Conservation (phyloP, 2,797 vertebrate species). For the Orestias chungarensis region DNA sequence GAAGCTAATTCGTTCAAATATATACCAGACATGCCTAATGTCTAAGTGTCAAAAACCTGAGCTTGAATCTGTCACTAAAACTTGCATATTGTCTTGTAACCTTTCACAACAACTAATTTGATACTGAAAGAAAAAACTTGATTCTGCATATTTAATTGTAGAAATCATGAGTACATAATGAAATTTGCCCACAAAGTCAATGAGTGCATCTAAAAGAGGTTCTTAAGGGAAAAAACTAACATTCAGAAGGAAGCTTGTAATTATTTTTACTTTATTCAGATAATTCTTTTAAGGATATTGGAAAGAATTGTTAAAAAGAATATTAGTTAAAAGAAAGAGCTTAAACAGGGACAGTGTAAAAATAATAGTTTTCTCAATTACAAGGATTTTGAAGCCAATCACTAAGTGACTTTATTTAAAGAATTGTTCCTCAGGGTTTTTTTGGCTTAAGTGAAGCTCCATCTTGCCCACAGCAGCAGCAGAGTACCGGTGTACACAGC, state of each 20-base stretch:
- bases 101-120: not conserved
- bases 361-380: not conserved
- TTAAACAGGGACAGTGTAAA: not conserved
- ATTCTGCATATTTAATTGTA: not conserved
- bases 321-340: too few relatives aligned
- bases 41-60: not conserved
- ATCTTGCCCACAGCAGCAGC: constrained; percentile 82
- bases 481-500: constrained; percentile 79
- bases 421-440: not conserved
- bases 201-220: not conserved
- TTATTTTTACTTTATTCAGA: too few relatives aligned
- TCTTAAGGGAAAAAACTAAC: too few relatives aligned
- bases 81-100: not conserved
- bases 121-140: not conserved
- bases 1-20: too few relatives aligned
- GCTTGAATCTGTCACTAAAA: not conserved
- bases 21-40: not conserved
- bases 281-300: too few relatives aligned
- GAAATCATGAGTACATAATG: not conserved
- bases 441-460: constrained; percentile 79
- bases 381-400: not conserved
- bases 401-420: not conserved
- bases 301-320: too few relatives aligned
- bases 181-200: not conserved
- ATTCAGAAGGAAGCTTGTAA: too few relatives aligned